Base-by-base conservation (phyloP, 2,797 vertebrate genomes). In the Halcyon badia region DNA sequence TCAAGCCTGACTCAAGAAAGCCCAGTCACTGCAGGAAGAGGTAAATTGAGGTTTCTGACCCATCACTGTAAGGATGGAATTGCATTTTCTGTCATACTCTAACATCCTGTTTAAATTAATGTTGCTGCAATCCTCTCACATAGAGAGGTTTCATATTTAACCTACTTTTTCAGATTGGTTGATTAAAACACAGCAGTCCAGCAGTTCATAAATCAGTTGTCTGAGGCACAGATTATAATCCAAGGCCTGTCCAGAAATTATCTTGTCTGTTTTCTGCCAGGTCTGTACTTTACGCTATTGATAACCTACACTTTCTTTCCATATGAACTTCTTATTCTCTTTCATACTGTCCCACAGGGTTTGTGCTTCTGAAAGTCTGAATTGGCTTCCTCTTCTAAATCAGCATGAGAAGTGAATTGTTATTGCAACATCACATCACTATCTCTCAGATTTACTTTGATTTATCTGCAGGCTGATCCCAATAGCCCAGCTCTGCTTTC, bases 371-470 rank as follows among this genome's bases (percentile, higher is more conserved):
- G 90, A 94, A 90, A 89, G n/a, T 82, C 75, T 75, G 89, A 92
- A 92, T 83, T 97, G 95, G 93, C 93, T 96, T 60, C 78, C 33
- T 80, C 48, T 96, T 93, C 95, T 69, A 85, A 92, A 91, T 80
- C 89, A 94, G 76, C 95, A 97, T 93, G 90, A 97, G 95, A 89
- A 97, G 83, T 13, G 87, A 94, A 95, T 96, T 97, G 95, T 83
- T 95, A 91, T 97, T 97, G 90, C 93, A 93, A 95, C 89, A 93
- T 87, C 92, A 41, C 80, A 94, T 89, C 95, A 60, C 87, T 97
- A 95, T 96, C 83, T 2, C 91, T 95, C 86, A 90, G 88, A 90
- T 90, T 90, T 94, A 57, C 94, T 95, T 80, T 96, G 93, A 96
- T 96, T 97, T 97, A 94, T 93, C 93, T 90, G 61, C 81, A 78